Evolutionary conservation across 2,888 invertebrate species (phyloP), one percentile per base, ranked within the genome.

Genomic region (Agrochola litura): DNA sequence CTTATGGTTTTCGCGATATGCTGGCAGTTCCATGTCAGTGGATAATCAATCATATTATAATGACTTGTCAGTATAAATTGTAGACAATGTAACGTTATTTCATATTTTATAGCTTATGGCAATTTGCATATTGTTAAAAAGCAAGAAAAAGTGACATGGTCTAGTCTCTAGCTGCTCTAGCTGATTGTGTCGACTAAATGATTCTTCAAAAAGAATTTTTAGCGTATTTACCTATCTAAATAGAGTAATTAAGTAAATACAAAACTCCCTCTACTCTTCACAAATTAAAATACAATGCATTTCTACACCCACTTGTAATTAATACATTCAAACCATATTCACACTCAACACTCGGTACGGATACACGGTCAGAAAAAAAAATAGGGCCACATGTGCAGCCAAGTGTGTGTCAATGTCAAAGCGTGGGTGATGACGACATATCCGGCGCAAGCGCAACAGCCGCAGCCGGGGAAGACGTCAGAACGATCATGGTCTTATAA

Each of bases 401-500:
- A 79, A 82, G 82, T 84, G 87, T 89, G 75, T 86, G 86, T 87
- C 89, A 89, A 89, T 89, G 88, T 88, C 89, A 89, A 81, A 83
- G 75, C 77, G 76, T 78, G 83, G 85, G 76, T 43, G n/a, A 41
- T 83, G 81, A 84, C 88, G 82, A 83, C 84, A 84, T 63, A 65
- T 88, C 89, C 86, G 81, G 79, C 69, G 83, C 60, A 52, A 52
- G 73, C 72, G 81, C 60, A 58, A 70, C 30, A 73, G 79, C 65
- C 73, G 78, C 73, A 63, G 61, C 43, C 65, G 63, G 88, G 76
- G 79, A 73, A 76, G 49, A 79, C 83, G 79, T 86, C 79, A 83
- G 66, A 76, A 64, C 54, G 60, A 37, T 65, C 72, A 77, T 72
- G 72, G 77, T 72, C 72, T 41, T 41, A 68, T n/a, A 2, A 0